phyloP scores from a whole-genome alignment of 2,113 vertebrate species.

The Strigops habroptila region DNA sequence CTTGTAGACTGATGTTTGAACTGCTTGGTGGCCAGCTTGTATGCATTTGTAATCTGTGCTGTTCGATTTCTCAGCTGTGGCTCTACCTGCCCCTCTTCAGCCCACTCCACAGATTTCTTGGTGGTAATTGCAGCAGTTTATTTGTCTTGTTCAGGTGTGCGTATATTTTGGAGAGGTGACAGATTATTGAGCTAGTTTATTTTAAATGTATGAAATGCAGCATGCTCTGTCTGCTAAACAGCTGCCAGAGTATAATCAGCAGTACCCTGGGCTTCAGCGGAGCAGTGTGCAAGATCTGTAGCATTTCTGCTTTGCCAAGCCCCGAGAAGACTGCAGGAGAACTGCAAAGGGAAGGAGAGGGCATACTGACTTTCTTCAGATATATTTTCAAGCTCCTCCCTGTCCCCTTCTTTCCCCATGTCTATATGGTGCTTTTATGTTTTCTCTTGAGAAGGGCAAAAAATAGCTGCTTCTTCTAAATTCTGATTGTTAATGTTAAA shows the following conservation, averaged over 20 bases:
- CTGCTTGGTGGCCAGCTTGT: not conserved
- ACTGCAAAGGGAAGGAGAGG: not conserved
- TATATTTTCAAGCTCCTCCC: not conserved
- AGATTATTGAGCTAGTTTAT: not conserved
- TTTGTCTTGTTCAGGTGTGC: slow-evolving; percentile 26
- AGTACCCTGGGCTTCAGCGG: not conserved
- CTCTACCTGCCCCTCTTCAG: not conserved
- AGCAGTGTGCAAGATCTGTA: not conserved
- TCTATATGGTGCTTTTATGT: not conserved
- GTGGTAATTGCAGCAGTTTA: not conserved
- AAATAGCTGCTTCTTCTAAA: not conserved
- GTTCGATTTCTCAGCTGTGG: slow-evolving; percentile 17
- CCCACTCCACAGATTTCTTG: not conserved
- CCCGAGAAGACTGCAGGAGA: not conserved
- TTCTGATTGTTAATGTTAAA: not conserved
- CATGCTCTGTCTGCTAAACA: not conserved
- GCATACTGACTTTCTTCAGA: not conserved
- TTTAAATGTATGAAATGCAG: not conserved
- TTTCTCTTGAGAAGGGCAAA: not conserved
- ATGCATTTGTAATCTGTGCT: not conserved
- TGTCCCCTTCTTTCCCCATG: not conserved
- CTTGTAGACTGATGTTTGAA: slow-evolving; percentile 33
- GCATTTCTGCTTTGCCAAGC: not conserved
- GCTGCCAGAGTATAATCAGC: not conserved
- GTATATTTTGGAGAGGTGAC: not conserved